Conservation (phyloP, 2,113 vertebrate species). For the Burhinus bistriatus region DNA sequence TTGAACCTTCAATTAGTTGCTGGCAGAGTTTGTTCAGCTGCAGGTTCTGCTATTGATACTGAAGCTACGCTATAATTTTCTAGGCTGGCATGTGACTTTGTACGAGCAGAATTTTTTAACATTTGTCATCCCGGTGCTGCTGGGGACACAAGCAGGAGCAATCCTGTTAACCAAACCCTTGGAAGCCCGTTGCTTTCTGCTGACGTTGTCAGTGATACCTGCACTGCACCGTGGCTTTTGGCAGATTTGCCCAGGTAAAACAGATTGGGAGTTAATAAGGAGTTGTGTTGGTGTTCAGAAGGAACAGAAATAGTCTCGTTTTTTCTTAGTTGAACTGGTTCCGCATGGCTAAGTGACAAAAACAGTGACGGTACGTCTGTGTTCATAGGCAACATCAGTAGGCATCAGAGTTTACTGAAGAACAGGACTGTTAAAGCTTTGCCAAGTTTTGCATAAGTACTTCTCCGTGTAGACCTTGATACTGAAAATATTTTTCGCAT, state of each 20-base stretch:
- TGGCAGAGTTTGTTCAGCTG: background rate
- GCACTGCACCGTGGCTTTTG: background rate
- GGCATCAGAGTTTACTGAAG: background rate
- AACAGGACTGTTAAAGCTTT: background rate
- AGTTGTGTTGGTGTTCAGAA: background rate
- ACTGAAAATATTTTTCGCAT: background rate
- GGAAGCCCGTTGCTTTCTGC: background rate
- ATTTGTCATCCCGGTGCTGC: rapidly evolving
- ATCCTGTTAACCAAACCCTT: background rate
- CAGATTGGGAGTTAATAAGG: background rate
- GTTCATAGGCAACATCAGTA: background rate
- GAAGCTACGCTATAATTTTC: background rate
- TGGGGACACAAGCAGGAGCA: background rate
- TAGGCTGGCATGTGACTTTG: background rate
- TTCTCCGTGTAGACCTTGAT: background rate
- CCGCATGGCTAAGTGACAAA: background rate
- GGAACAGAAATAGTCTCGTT: background rate
- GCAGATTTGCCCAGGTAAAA: background rate
- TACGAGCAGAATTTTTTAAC: too few species aligned
- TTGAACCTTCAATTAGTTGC: background rate
- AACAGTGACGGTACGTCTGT: rapidly evolving
- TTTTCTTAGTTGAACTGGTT: background rate
- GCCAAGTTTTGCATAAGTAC: background rate
- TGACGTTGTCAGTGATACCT: background rate
- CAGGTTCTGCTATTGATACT: background rate